These are phyloP conservation scores for Labroides dimidiatus DNA, from an alignment of 2,797 vertebrate genomes.

Conservation along the genomic window DNA sequence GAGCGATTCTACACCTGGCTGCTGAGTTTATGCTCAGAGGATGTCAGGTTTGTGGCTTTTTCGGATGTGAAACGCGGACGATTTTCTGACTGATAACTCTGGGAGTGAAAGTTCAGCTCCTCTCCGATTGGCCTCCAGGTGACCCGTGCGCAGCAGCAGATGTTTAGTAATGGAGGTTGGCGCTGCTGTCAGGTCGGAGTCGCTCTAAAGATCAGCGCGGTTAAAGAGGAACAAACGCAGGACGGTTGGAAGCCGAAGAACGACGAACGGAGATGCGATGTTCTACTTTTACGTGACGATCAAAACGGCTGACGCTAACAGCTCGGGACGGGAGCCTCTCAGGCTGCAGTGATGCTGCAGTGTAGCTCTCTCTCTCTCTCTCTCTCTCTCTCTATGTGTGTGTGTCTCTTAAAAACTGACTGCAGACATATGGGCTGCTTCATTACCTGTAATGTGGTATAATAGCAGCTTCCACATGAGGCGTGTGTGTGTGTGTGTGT, in stretches of 20 bases:
- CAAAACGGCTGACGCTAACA: background rate
- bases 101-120: background rate
- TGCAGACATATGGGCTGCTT: slow-evolving; percentile 62
- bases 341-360: slow-evolving; percentile 8
- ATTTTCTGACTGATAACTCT: background rate
- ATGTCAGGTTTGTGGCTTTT: no score
- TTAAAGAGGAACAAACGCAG: background rate
- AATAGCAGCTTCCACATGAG: slow-evolving; percentile 58
- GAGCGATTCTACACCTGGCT: no score
- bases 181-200: background rate
- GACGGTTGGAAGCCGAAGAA: background rate
- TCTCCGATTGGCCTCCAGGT: background rate
- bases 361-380: background rate
- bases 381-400: background rate
- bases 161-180: background rate
- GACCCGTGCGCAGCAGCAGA: background rate
- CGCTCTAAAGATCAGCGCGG: background rate
- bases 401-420: slow-evolving; percentile 38
- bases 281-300: background rate
- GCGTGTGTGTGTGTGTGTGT: slow-evolving; percentile 33
- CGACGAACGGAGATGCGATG: background rate
- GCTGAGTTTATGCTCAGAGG: no score
- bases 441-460: slow-evolving; percentile 67
- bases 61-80: no score
- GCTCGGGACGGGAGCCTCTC: background rate